phyloP scores from a whole-genome alignment of 30 jellyfish, hydroid and myxozoan species.

The Chrysaora quinquecirrha region DNA sequence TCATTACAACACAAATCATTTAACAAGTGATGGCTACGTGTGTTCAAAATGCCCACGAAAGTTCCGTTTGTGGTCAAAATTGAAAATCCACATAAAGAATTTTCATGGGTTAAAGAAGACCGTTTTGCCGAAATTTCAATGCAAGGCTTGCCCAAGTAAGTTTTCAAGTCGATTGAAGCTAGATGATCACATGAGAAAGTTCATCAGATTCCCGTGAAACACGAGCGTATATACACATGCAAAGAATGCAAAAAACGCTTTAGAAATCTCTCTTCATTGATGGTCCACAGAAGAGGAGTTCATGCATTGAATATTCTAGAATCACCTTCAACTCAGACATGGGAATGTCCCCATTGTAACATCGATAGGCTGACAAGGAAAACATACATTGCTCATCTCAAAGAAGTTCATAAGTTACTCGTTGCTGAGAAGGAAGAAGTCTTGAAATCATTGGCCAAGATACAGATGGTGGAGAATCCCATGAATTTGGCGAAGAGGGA shows the following conservation, averaged over 20 bases:
- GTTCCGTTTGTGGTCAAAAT: conserved; percentile 82
- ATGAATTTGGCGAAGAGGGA: too few relatives aligned
- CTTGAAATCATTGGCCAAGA: conserved; percentile 63
- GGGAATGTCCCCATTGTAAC: conserved; percentile 70
- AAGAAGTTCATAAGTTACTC: conserved; percentile 56
- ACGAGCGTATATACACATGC: conserved; percentile 76
- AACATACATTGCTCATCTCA: conserved; percentile 72
- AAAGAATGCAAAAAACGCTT: conserved; percentile 76
- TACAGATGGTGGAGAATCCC: too few relatives aligned
- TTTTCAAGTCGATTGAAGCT: conserved; percentile 67
- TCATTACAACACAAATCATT: conserved; percentile 71
- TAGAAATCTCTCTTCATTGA: conserved; percentile 71
- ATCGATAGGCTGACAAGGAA: conserved; percentile 64
- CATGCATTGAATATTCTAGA: conserved; percentile 63
- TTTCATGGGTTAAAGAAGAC: conserved; percentile 59
- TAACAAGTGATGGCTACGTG: conserved; percentile 72
- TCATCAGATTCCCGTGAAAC: conserved; percentile 67
- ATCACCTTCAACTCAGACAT: conserved; percentile 62
- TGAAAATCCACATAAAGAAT: conserved; percentile 80
- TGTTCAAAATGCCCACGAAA: conserved; percentile 87
- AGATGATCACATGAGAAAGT: conserved; percentile 61
- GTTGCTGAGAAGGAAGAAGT: conserved; percentile 67
- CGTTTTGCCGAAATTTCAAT: conserved; percentile 25
- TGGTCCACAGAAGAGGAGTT: conserved; percentile 79
- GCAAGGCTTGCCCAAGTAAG: conserved; percentile 68